Evolutionary conservation across 2,888 invertebrate genomes (phyloP), one percentile per base, ranked within the genome.

Genomic region (Drosophila peninsularis): DNA sequence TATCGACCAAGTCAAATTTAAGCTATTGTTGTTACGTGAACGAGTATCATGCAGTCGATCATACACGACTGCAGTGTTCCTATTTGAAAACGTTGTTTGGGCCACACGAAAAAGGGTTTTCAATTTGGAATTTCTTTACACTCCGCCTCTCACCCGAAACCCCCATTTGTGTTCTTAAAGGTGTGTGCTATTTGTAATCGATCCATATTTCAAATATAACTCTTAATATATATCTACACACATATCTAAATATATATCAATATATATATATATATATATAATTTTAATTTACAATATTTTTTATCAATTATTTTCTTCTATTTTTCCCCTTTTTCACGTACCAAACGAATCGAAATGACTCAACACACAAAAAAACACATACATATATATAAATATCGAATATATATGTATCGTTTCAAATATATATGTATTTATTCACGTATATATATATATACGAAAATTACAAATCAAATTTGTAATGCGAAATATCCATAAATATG

Each of bases 221-320:
- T 55, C 54, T 4, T 17, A 37, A 36, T 37, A 37, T 52, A 52
- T 37, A 52, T 37, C 11, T 54, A 39, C 27, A 54, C 39, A 39
- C 27, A 53, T 27, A 7, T 37, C 34, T 50, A 41, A 55, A 62
- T 62, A 75, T 52, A 64, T 39, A 60, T 56, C n/a, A 27, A 62
- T 53, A 53, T 68, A 55, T 52, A 47, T 5, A 53, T 37, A 52
- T 52, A 24, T 27, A 30, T 49, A 76, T 71, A 50, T 27, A 65
- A 63, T 78, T 80, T 76, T 80, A 65, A 80, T 82, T 73, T 70
- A 73, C 62, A 76, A 82, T 75, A 81, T 76, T 72, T 72, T 80
- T 80, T 82, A 76, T 72, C 44, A 80, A 80, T 82, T 80, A 73
- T 80, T 82, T 80, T 80, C 80, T 80, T 82, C 83, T 80, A 82